These are phyloP conservation scores for Lerema accius DNA, from an alignment of 1,140 invertebrate species.

Conservation along the genomic window DNA sequence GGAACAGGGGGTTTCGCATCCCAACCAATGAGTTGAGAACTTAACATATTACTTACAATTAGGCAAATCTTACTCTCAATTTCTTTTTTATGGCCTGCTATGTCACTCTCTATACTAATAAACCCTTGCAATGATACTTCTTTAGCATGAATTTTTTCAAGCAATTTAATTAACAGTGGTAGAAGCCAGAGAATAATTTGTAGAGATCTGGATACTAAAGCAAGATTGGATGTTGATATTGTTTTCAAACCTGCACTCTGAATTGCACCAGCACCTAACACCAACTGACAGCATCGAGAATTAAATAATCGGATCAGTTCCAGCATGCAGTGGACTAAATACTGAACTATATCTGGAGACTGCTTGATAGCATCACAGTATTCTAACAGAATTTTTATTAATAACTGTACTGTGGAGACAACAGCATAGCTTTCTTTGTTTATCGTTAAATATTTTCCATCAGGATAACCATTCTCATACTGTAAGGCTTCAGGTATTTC, in stretches of 20 bases:
- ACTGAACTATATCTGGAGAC: constrained; percentile 85
- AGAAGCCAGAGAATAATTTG: constrained; percentile 91
- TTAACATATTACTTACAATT: constrained; percentile 93
- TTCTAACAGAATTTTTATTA: constrained; percentile 94
- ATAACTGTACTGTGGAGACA: constrained; percentile 92
- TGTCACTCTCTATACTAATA: constrained; percentile 89
- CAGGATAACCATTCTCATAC: constrained; percentile 64
- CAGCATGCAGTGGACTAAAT: constrained; percentile 90
- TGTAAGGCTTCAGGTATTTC: constrained; percentile 74
- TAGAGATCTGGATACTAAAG: constrained; percentile 94
- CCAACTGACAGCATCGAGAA: constrained; percentile 95
- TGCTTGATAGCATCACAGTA: constrained; percentile 92
- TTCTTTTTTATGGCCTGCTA: constrained; percentile 94
- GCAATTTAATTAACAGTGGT: constrained; percentile 87
- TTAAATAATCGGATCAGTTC: constrained; percentile 96
- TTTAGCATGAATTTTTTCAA: constrained; percentile 82
- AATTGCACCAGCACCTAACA: constrained; percentile 97
- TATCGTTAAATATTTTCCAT: constrained; percentile 86
- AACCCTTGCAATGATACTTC: constrained; percentile 82
- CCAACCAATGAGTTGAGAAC: constrained; percentile 91
- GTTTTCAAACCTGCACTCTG: constrained; percentile 97
- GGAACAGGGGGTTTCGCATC: constrained; percentile 97
- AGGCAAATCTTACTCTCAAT: constrained; percentile 95
- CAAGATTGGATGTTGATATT: constrained; percentile 97
- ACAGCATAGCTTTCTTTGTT: constrained; percentile 93